Evolutionary conservation across 2,113 vertebrate species (phyloP), one percentile per base, ranked within the genome.

Genomic region (Oncorhynchus gorbuscha): DNA sequence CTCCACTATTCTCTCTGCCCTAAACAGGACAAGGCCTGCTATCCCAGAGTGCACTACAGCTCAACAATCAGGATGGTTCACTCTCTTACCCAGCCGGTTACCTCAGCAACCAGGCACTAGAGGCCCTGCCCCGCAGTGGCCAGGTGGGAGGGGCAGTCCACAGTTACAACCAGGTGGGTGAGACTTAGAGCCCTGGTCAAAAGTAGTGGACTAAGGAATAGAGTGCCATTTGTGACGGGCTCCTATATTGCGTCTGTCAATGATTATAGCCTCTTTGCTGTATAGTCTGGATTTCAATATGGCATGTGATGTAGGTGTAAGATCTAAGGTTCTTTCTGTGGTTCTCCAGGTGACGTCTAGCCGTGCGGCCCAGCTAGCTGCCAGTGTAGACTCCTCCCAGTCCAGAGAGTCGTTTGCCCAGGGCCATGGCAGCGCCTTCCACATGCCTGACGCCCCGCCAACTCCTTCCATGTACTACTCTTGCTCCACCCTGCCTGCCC

Each of bases 71-170:
- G 76, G 98, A 99, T 91, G 95, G 94, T 59, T 93, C 95, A 81
- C 96, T 95, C 88, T 96, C 96, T 84, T 99, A 97, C 93, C 93
- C 96, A 4, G 95, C 95, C 80, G 96, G 96, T 95, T 99, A 99
- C 95, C 97, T 97, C 89, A 98, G 96, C 90, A 99, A 97, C 94
- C 97, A 98, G 91, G 96, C 95, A 87, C 93, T 99, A 48, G 95
- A 95, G 77, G 92, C 95, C 77, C 90, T 93, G 0, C 79, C 94
- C 73, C 96, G 96, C 72, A 80, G 93, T 71, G 83, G 92, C 62
- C 97, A 98, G 90, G 86, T 94, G 78, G 94, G 97, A 89, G 93
- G 96, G 81, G 92, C 95, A 2, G 90, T 96, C 83, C 97, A 96
- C 92, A 96, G 94, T 93, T 99, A 98, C 92, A 96, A 94, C 39